A percentile compares a stretch with the other conserved stretches of the same genome.
These are phyloP conservation scores for Zapus hudsonius DNA, from an alignment of 2,113 vertebrate species.

Conservation along the genomic window DNA sequence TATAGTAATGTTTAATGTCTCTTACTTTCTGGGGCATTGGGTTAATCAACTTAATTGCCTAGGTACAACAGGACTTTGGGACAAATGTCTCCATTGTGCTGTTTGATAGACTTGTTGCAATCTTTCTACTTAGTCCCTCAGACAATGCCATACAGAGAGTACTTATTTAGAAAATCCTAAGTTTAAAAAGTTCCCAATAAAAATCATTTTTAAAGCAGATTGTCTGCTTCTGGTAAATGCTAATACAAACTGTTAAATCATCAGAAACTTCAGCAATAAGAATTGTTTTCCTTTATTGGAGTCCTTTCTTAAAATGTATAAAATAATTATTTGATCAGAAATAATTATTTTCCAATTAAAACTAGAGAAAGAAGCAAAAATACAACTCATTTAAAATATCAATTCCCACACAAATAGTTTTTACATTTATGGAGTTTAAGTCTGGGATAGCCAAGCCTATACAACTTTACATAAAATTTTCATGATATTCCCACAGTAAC, in stretches of 20 bases:
- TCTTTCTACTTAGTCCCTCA: too few relatives aligned
- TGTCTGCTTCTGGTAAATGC: not conserved
- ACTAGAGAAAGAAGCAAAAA: not conserved
- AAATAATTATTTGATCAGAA: slow-evolving; percentile 6
- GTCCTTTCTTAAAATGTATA: not conserved
- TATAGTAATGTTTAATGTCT: too few relatives aligned
- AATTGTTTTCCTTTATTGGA: not conserved
- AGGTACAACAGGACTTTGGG: too few relatives aligned
- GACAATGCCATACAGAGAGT: too few relatives aligned
- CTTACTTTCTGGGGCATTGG: too few relatives aligned
- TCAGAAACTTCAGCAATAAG: not conserved
- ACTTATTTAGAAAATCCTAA: too few relatives aligned
- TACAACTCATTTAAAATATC: not conserved
- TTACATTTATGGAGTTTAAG: not conserved
- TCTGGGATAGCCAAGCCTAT: not conserved
- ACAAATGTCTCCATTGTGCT: too few relatives aligned
- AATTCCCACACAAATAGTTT: not conserved
- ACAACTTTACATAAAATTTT: not conserved
- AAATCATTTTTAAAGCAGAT: not conserved
- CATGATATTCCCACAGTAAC: not conserved
- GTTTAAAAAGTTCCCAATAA: too few relatives aligned
- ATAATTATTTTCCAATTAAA: not conserved
- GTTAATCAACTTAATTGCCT: too few relatives aligned
- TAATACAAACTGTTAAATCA: not conserved
- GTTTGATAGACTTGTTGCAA: too few relatives aligned